These are phyloP conservation scores for Streptopelia turtur DNA, from an alignment of 2,797 vertebrate genomes.

Conservation along the genomic window DNA sequence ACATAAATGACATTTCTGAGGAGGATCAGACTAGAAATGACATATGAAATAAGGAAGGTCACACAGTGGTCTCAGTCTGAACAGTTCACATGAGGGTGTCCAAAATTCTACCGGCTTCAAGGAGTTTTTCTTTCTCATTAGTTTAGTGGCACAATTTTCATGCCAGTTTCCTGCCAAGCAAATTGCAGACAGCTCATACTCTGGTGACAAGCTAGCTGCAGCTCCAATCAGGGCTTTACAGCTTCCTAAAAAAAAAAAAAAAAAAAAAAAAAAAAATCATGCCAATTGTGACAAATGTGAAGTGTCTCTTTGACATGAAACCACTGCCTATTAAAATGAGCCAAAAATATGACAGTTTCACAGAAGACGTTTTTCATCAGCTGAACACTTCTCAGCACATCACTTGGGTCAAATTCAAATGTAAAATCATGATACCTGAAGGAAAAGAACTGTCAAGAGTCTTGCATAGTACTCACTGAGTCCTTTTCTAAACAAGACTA, in stretches of 20 bases:
- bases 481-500: constrained; percentile 42
- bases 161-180: constrained; percentile 62
- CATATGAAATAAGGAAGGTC: not conserved
- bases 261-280: not conserved
- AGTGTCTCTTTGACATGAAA: constrained; percentile 56
- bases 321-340: constrained; percentile 56
- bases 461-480: constrained; percentile 20
- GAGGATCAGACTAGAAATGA: not conserved
- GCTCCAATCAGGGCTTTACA: constrained; percentile 24
- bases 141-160: constrained; percentile 63
- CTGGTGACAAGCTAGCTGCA: constrained; percentile 54
- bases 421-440: constrained; percentile 54
- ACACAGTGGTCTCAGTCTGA: constrained; percentile 35
- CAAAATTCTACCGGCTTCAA: constrained; percentile 25
- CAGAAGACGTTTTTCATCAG: constrained; percentile 21
- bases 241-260: not conserved
- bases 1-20: not conserved
- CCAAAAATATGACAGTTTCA: constrained; percentile 56
- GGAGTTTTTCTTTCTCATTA: constrained; percentile 47
- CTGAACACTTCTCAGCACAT: constrained; percentile 8
- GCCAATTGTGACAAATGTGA: constrained; percentile 51
- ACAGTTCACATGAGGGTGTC: constrained; percentile 28
- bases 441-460: constrained; percentile 58
- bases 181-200: constrained; percentile 60
- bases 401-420: constrained; percentile 58